These are phyloP conservation scores for Andrena dorsata DNA, from an alignment of 2,888 invertebrate genomes.

Conservation along the genomic window DNA sequence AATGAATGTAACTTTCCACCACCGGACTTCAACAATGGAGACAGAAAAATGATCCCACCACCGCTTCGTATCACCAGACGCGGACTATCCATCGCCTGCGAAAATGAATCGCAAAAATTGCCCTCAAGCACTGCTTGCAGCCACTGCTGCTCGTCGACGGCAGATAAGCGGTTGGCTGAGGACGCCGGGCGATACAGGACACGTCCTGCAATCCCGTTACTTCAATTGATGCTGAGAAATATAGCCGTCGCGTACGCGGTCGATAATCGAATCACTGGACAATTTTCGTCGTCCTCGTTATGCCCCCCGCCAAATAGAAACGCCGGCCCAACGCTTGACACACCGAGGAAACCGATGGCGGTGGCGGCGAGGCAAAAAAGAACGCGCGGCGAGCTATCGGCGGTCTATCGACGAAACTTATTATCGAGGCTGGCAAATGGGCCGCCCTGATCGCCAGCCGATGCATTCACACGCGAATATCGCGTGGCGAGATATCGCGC, in stretches of 20 bases:
- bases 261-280: constrained; percentile 28
- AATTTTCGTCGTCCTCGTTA: constrained; percentile 10
- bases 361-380: background rate
- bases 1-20: too few relatives aligned
- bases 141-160: background rate
- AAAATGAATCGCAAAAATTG: background rate
- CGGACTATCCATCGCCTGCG: too few relatives aligned
- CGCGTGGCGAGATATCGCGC: constrained; percentile 11
- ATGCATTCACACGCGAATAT: constrained; percentile 17
- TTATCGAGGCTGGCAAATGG: constrained; percentile 11
- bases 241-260: constrained; percentile 16
- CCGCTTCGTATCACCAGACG: too few relatives aligned
- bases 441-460: constrained; percentile 1
- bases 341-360: background rate
- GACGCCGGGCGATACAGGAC: too few relatives aligned
- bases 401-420: constrained; percentile 4
- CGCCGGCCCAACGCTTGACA: background rate
- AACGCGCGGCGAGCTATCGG: background rate
- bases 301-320: background rate
- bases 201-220: too few relatives aligned
- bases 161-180: background rate
- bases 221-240: constrained; percentile 24
- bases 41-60: too few relatives aligned
- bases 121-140: background rate
- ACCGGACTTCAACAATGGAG: too few relatives aligned